Conservation (phyloP, 2,888 invertebrate genomes). For the Digitonthophagus gazella region DNA sequence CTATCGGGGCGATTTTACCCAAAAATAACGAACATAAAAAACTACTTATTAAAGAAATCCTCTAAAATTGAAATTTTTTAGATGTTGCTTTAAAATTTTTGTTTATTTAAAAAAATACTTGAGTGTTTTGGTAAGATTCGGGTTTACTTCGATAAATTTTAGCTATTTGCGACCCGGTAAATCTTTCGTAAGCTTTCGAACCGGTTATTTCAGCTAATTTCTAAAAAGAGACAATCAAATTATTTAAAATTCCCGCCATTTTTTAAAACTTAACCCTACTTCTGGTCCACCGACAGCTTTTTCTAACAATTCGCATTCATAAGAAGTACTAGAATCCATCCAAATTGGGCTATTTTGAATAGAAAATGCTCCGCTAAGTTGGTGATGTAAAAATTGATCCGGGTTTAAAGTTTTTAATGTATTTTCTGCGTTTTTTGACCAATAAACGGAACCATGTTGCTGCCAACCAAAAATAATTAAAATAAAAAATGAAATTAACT, state of each 20-base stretch:
- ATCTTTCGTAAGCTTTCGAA: constrained; percentile 83
- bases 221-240: constrained; percentile 51
- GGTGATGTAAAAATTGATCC: constrained; percentile 76
- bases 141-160: constrained; percentile 75
- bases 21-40: constrained; percentile 87
- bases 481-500: background rate
- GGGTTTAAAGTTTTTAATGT: constrained; percentile 67
- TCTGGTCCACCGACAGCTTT: constrained; percentile 68
- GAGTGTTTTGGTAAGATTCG: constrained; percentile 71
- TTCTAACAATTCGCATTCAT: constrained; percentile 77
- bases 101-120: constrained; percentile 52
- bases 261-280: constrained; percentile 48
- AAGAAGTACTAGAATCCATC: constrained; percentile 89
- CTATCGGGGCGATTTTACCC: constrained; percentile 87
- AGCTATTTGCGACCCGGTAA: constrained; percentile 91
- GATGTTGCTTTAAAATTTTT: constrained; percentile 10
- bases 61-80: constrained; percentile 52
- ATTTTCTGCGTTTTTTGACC: constrained; percentile 74
- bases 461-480: constrained; percentile 46
- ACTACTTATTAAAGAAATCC: constrained; percentile 91
- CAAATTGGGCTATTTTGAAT: constrained; percentile 84
- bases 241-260: background rate
- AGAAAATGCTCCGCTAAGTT: constrained; percentile 77
- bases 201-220: constrained; percentile 79
- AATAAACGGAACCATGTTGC: constrained; percentile 98